Evolutionary conservation across 2,797 vertebrate species (phyloP).

Genomic region (Caiman crocodilus): DNA sequence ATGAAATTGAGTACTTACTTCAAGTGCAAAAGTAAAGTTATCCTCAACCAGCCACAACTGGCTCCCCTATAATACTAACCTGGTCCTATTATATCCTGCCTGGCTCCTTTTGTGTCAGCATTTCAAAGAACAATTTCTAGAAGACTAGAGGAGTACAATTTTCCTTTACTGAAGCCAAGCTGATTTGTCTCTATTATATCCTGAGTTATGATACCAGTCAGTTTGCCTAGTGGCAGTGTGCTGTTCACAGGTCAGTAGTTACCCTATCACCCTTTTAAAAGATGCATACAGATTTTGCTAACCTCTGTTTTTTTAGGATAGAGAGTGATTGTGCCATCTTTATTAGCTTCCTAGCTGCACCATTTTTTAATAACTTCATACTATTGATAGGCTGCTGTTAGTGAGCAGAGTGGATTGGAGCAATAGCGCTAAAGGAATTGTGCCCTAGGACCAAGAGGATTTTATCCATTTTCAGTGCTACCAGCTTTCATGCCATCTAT

Average conservation of each 20-base stretch:
- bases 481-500: not conserved
- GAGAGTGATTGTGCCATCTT: not conserved
- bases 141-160: not conserved
- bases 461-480: not conserved
- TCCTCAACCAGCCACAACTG: not conserved
- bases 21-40: not conserved
- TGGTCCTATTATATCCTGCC: not conserved
- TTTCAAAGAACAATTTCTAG: not conserved
- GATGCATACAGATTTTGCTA: not conserved
- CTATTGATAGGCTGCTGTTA: not conserved
- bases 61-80: not conserved
- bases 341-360: not conserved
- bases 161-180: not conserved
- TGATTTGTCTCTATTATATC: not conserved
- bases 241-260: too few relatives aligned
- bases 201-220: not conserved
- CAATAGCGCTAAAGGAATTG: not conserved
- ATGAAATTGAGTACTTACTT: too few relatives aligned
- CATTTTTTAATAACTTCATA: rapidly evolving
- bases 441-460: not conserved
- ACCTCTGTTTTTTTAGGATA: not conserved
- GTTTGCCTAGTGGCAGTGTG: too few relatives aligned
- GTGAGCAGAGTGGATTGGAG: not conserved
- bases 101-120: not conserved
- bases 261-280: not conserved